Evolutionary conservation across 2,113 vertebrate genomes (phyloP).

Genomic region (Antigone vipio): DNA sequence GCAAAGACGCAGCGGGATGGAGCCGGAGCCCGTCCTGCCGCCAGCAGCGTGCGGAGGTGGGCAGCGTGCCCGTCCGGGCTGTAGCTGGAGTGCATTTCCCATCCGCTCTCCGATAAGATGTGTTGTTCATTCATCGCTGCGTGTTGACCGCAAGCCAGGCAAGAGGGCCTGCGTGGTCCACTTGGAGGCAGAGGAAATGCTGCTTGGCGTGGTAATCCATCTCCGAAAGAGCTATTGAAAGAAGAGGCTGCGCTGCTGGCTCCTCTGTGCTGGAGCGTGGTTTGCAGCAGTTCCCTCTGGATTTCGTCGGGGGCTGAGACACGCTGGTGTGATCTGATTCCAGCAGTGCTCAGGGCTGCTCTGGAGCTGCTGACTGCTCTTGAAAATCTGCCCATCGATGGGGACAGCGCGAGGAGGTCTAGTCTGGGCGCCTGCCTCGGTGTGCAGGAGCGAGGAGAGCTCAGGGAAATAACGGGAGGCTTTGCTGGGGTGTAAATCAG

Average conservation of each 20-base stretch:
- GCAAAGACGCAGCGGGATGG: accelerated
- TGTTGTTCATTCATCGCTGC: constrained; percentile 1
- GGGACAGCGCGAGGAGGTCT: accelerated
- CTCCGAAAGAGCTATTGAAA: not conserved
- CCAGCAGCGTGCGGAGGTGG: not conserved
- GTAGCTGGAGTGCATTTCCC: not conserved
- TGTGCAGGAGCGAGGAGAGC: not conserved
- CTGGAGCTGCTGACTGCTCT: not conserved
- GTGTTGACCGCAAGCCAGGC: constrained; percentile 1
- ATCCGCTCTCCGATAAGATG: not conserved
- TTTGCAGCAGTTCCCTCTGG: not conserved
- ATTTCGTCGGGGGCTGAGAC: not conserved
- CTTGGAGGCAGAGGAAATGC: constrained; percentile 20
- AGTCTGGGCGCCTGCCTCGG: not conserved
- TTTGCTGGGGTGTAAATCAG: accelerated
- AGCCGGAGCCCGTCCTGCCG: not conserved
- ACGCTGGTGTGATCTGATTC: accelerated
- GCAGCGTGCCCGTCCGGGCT: not conserved
- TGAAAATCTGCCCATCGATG: accelerated
- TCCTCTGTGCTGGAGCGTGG: not conserved
- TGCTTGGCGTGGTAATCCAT: not conserved
- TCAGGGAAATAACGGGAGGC: too few species aligned
- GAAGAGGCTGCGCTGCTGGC: not conserved
- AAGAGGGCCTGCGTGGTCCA: not conserved
- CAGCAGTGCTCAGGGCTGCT: accelerated